Percentiles rank a stretch among this genome's conserved stretches.
phyloP scores from a whole-genome alignment of 2,113 vertebrate species.

The Epinephelus moara region DNA sequence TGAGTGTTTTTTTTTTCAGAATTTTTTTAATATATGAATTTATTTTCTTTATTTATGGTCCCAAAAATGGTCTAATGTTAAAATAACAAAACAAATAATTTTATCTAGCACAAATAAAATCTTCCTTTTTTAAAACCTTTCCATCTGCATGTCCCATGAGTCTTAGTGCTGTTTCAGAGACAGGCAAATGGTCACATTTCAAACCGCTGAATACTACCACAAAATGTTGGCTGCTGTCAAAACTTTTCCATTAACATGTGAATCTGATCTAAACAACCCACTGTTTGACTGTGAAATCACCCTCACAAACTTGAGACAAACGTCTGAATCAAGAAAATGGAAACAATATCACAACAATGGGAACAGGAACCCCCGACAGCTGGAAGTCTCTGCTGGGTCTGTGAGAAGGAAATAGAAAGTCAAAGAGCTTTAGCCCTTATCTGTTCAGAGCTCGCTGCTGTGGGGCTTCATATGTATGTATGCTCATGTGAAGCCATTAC shows the following conservation, averaged over 20 bases:
- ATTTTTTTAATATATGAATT: too few species aligned
- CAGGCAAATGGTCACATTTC: not conserved
- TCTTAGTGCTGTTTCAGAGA: too few species aligned
- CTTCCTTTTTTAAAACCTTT: too few species aligned
- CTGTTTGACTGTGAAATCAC: not conserved
- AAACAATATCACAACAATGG: constrained; percentile 1
- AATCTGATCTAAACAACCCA: not conserved
- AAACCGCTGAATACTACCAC: not conserved
- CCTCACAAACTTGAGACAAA: not conserved
- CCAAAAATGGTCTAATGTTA: too few species aligned
- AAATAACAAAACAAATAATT: too few species aligned
- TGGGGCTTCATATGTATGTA: constrained; percentile 44
- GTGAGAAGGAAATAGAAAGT: constrained; percentile 48
- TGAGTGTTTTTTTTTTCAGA: too few species aligned
- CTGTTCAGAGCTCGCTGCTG: constrained; percentile 24
- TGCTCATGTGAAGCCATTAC: constrained; percentile 68
- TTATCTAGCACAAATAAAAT: too few species aligned
- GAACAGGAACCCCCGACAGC: constrained; percentile 1
- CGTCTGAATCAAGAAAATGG: not conserved
- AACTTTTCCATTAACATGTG: not conserved
- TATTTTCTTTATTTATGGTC: too few species aligned
- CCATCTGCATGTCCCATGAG: too few species aligned
- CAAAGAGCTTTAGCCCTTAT: constrained; percentile 60
- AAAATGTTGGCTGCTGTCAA: too few species aligned
- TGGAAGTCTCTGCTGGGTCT: constrained; percentile 4